Conservation (phyloP, 2,888 invertebrate genomes). For the Chymomyza fuscimana region DNA sequence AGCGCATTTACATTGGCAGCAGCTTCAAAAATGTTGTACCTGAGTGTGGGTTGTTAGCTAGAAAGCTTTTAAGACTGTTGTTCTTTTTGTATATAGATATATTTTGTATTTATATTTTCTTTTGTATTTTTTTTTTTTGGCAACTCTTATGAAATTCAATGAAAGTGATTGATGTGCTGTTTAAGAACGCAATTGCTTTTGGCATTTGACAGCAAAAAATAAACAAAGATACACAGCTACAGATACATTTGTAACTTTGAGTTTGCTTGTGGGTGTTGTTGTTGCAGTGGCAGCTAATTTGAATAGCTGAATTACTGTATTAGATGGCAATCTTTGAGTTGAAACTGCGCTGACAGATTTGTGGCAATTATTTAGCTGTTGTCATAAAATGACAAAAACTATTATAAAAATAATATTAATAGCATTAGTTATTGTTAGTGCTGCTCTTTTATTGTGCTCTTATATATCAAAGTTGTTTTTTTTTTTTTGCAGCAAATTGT, state of each 20-base stretch:
- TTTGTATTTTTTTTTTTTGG: conserved; percentile 30
- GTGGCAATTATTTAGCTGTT: conserved; percentile 58
- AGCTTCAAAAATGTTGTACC: conserved; percentile 12
- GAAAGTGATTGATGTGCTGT: conserved; percentile 70
- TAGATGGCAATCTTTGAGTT: neutral
- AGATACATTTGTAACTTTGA: conserved; percentile 38
- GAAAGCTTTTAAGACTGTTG: conserved; percentile 10
- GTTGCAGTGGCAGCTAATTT: conserved; percentile 20
- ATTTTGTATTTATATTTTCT: conserved; percentile 2
- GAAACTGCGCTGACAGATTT: conserved; percentile 55
- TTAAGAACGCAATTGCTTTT: conserved; percentile 22
- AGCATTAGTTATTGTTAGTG: conserved; percentile 16
- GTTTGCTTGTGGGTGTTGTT: conserved; percentile 23
- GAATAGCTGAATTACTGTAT: conserved; percentile 13
- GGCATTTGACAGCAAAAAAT: neutral
- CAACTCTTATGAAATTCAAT: conserved; percentile 58
- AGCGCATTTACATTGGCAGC: conserved; percentile 42
- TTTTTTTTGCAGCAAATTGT: neutral
- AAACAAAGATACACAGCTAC: neutral
- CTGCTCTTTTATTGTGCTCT: conserved; percentile 19
- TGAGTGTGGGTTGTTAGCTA: conserved; percentile 14
- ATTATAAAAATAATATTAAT: conserved; percentile 1
- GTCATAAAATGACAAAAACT: conserved; percentile 1
- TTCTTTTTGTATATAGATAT: neutral
- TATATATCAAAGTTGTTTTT: conserved; percentile 7